These are phyloP conservation scores for Schizopygopsis pylzovi DNA, from an alignment of 2,797 vertebrate species.

Conservation along the genomic window DNA sequence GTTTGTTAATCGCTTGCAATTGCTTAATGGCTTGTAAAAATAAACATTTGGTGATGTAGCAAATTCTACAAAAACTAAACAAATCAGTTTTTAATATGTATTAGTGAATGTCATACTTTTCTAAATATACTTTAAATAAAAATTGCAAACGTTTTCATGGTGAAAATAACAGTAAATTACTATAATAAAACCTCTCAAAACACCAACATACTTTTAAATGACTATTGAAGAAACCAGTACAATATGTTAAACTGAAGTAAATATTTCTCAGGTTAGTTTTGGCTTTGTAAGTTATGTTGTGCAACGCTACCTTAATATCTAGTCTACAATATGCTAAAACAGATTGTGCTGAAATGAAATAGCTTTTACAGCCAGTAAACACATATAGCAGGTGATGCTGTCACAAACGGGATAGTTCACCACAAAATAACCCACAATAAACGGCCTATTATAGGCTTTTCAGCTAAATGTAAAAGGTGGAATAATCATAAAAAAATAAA, in stretches of 20 bases:
- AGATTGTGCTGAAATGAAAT: background rate
- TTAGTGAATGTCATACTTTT: background rate
- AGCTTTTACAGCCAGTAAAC: background rate
- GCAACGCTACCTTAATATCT: background rate
- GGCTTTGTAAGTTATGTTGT: background rate
- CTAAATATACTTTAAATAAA: too few relatives aligned
- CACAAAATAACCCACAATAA: background rate
- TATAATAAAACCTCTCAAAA: background rate
- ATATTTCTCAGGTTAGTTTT: background rate
- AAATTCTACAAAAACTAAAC: background rate
- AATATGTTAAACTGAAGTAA: background rate
- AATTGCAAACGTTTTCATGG: background rate
- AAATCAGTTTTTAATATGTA: background rate
- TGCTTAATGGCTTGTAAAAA: background rate
- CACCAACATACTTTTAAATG: background rate
- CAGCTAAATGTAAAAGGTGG: background rate
- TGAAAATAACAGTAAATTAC: background rate
- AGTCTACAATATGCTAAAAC: background rate
- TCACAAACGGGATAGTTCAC: background rate
- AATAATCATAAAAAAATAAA: background rate
- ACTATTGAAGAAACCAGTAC: background rate
- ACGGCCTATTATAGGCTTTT: background rate
- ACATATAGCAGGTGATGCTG: background rate
- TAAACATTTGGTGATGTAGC: background rate
- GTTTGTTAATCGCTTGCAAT: background rate